Evolutionary conservation across 2,888 invertebrate genomes (phyloP).

Genomic region (Drosophila nr. perissopoda): DNA sequence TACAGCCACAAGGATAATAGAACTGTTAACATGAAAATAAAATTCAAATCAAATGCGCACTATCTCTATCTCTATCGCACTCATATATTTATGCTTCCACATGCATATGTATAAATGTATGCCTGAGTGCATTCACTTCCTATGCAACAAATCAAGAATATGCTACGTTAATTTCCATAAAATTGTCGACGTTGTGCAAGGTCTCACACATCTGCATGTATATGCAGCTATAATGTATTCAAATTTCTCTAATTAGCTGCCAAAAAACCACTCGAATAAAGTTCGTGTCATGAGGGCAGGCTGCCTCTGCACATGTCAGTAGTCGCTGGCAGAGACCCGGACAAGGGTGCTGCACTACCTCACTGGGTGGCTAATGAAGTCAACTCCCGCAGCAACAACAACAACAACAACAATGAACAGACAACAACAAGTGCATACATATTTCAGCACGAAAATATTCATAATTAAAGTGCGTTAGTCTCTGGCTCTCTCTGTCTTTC

Average conservation of each 20-base stretch:
- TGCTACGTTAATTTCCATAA: conserved; percentile 51
- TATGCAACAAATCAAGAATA: conserved; percentile 33
- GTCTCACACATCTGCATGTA: conserved; percentile 3
- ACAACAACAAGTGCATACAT: conserved; percentile 60
- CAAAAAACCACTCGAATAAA: conserved; percentile 53
- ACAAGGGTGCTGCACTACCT: conserved; percentile 39
- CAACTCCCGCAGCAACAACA: conserved; percentile 64
- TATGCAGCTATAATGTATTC: conserved; percentile 54
- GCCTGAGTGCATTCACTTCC: conserved; percentile 27
- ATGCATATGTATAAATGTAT: not conserved
- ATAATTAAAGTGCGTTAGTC: conserved; percentile 77
- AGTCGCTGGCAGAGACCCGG: conserved; percentile 2
- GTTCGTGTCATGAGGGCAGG: conserved; percentile 39
- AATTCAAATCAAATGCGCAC: conserved; percentile 66
- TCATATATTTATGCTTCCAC: not conserved
- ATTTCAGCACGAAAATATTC: conserved; percentile 78
- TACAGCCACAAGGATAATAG: conserved; percentile 76
- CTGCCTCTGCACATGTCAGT: conserved; percentile 37
- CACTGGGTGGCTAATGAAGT: conserved; percentile 76
- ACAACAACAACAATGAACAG: conserved; percentile 12
- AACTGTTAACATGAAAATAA: conserved; percentile 76
- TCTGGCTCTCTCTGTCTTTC: not conserved
- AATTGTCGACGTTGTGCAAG: conserved; percentile 53
- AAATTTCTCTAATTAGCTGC: conserved; percentile 69
- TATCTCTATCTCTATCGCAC: conserved; percentile 31